Evolutionary conservation across 2,797 vertebrate genomes (phyloP).

Genomic region (Crypturellus tataupa): DNA sequence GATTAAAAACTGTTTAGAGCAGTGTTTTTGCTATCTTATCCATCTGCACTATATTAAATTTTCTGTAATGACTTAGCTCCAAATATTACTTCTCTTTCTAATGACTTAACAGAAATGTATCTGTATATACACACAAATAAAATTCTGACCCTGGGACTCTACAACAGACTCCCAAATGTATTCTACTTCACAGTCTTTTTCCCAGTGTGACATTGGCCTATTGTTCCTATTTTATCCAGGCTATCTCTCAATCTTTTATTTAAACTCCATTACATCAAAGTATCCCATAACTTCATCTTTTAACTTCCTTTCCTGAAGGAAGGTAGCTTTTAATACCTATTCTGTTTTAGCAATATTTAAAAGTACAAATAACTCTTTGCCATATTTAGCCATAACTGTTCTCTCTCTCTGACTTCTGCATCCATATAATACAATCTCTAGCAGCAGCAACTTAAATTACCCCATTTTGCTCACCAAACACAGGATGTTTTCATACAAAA

Average conservation of each 20-base stretch:
- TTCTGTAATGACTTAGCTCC: slow-evolving; percentile 26
- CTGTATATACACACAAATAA: background rate
- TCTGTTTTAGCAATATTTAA: background rate
- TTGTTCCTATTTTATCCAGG: background rate
- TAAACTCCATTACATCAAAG: background rate
- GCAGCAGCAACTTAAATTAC: background rate
- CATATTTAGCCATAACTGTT: background rate
- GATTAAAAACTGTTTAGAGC: slow-evolving; percentile 37
- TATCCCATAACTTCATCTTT: background rate
- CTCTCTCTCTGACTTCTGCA: background rate
- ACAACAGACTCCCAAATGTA: background rate
- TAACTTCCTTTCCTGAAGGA: background rate
- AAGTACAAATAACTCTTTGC: background rate
- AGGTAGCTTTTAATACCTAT: background rate
- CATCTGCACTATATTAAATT: slow-evolving; percentile 46
- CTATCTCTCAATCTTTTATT: background rate
- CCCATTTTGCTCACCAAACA: background rate
- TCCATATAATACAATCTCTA: background rate
- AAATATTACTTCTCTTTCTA: slow-evolving; percentile 33
- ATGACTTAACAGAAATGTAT: background rate
- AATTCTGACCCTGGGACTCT: background rate
- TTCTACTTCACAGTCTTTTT: background rate
- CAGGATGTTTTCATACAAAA: background rate
- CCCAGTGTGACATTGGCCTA: background rate
- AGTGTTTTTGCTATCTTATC: slow-evolving; percentile 8